These are phyloP conservation scores for Andrena haemorrhoa DNA, from an alignment of 2,888 invertebrate genomes.

Conservation along the genomic window DNA sequence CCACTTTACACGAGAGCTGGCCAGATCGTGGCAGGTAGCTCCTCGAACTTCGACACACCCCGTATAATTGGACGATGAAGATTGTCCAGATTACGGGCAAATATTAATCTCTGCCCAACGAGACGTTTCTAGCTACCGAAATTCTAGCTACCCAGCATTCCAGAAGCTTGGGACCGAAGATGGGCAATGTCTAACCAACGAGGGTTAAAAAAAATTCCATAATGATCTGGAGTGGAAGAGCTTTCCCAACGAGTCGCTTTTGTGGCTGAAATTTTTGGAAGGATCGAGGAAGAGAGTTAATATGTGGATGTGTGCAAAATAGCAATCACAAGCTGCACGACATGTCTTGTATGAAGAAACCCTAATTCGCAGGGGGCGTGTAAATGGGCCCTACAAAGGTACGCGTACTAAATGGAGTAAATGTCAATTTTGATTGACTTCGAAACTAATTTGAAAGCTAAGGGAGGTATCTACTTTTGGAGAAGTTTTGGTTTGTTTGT, in stretches of 20 bases:
- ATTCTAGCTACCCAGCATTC: conserved; percentile 20
- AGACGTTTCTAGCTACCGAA: conserved; percentile 62
- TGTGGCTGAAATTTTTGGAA: too few species aligned
- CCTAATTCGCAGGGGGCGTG: too few species aligned
- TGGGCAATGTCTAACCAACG: not conserved
- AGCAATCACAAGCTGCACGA: too few species aligned
- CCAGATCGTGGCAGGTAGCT: conserved; percentile 63
- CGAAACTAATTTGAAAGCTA: not conserved
- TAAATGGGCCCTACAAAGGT: too few species aligned
- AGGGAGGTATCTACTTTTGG: not conserved
- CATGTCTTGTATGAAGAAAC: too few species aligned
- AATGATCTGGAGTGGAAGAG: not conserved
- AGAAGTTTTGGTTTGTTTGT: not conserved
- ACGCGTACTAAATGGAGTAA: too few species aligned
- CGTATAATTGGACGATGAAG: conserved; percentile 71
- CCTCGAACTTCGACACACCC: conserved; percentile 63
- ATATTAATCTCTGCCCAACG: conserved; percentile 77
- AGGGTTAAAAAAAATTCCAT: not conserved
- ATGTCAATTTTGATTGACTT: too few species aligned
- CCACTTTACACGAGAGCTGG: conserved; percentile 75
- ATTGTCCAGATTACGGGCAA: conserved; percentile 74
- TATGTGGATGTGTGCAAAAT: too few species aligned
- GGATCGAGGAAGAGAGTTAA: too few species aligned
- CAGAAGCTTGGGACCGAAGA: not conserved
- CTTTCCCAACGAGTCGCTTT: not conserved